These are phyloP conservation scores for Macroglossus sobrinus DNA, from an alignment of 2,113 vertebrate genomes.

Conservation along the genomic window DNA sequence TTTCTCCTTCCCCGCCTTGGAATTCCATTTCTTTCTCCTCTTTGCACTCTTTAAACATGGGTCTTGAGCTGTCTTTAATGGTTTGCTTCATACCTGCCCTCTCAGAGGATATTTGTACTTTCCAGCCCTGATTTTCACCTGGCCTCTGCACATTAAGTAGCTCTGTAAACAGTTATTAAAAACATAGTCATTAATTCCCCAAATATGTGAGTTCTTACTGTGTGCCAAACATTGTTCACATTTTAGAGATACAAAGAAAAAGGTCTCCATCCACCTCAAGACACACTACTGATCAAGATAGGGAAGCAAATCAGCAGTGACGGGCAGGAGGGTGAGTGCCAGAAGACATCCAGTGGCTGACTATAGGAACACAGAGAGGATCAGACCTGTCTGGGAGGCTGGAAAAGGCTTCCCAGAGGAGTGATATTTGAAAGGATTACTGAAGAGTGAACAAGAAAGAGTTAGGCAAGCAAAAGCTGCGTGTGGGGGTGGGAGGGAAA, in stretches of 20 bases:
- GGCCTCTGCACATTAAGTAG: background rate
- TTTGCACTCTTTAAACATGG: background rate
- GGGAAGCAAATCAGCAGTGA: too few relatives aligned
- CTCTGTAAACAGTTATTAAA: background rate
- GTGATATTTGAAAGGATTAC: background rate
- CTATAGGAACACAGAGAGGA: background rate
- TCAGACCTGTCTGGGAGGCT: background rate
- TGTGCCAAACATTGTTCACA: background rate
- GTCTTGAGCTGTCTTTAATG: too few relatives aligned
- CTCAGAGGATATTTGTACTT: background rate
- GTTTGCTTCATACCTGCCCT: background rate
- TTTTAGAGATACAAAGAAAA: background rate
- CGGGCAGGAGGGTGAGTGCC: background rate
- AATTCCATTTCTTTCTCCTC: background rate
- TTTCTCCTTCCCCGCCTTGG: background rate
- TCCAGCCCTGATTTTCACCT: background rate
- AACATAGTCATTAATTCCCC: background rate
- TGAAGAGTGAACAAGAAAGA: background rate
- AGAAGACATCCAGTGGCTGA: background rate
- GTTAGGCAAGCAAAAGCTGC: background rate
- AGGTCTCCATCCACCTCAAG: background rate
- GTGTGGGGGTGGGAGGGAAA: background rate
- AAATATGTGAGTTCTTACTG: background rate
- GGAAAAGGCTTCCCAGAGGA: background rate
- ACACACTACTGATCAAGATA: background rate